Evolutionary conservation across 2,113 vertebrate genomes (phyloP), one percentile per base, ranked within the genome.

Genomic region (Rattus norvegicus): DNA sequence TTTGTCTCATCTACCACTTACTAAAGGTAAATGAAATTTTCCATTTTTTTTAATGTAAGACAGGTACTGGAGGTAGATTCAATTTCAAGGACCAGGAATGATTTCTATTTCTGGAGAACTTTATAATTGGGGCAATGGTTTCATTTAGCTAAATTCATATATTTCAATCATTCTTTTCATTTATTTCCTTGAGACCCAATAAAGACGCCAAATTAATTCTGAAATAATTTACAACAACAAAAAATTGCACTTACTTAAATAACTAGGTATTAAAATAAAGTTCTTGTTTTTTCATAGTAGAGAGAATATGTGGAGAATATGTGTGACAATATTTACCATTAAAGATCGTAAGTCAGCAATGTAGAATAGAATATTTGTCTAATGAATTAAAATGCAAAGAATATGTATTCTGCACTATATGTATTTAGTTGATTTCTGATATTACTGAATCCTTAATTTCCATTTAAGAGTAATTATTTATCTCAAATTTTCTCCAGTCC

Each of bases 401-500:
- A 80, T 49, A 59, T 56, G 20, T 83, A 39, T 26, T 83, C 77
- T 12, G 12, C 1, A 14, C 17, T 76, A 93, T 63, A 77, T 33
- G 17, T 22, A 56, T 4, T 39, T 28, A 73, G 54, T 79, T 69
- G 26, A 39, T n/a, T 97, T 97, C 59, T 79, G 77, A 93, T 85
- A 5, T 2, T 0, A 91, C 43, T 2, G 9, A 52, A 93, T 95
- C n/a, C 26, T 92, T 97, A 87, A 4, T 85, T 67, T 96, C 96
- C 73, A 92, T 90, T 97, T 94, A 80, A 90, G 33, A 97, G 97
- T 39, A 12, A 98, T 93, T 69, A 92, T 54, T 96, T 98, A 97
- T 97, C 86, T 96, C 69, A 2, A 2, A 91, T 89, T 95, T 94
- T 97, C 92, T 83, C 4, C 54, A 90, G 70, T 89, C 52, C 14